Evolutionary conservation across 2,888 invertebrate genomes (phyloP), one percentile per base, ranked within the genome.

Genomic region (Chymomyza procnemis): DNA sequence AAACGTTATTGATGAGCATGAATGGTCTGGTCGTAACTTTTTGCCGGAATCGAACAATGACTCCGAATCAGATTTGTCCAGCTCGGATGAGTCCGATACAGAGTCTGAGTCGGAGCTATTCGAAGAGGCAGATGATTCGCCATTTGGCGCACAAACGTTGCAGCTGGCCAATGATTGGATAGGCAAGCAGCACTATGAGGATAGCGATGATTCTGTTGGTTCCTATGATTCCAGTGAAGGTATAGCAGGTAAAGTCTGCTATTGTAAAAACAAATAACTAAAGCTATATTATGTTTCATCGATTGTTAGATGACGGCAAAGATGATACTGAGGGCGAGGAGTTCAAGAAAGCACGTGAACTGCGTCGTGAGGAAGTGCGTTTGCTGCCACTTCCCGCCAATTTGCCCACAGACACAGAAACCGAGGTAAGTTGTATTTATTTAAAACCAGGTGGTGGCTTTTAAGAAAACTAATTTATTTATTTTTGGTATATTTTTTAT

Each of bases 21-120:
- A 98, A 90, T 97, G 98, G 96, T 97, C 97, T 0, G 97, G 97
- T 81, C 93, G 97, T 78, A 98, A 98, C 92, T 97, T 97, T 90
- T 94, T 96, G 52, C 96, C 96, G 1, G 94, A 95, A 55, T 94
- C 95, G 26, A 94, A 94, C 57, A 94, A 94, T 34, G 95, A 95
- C 89, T 95, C 95, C 3, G 95, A 95, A 85, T 93, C 93, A 2
- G 90, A 91, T 76, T 76, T 90, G 0, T 90, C 90, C 12, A 90
- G 90, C 61, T 90, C 91, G 2, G 93, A 93, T 75, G 92, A 93
- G 69, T 93, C 93, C 5, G 94, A 94, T 79, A 93, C 94, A 47
- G 94, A 94, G 61, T 88, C 89, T 0, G 94, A 94, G 67, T 94
- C 94, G 70, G 94, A 94, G 83, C 93, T 93, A 19, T 94, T 93